Evolutionary conservation across 2,797 vertebrate genomes (phyloP).

Genomic region (Lagocephalus sceleratus): DNA sequence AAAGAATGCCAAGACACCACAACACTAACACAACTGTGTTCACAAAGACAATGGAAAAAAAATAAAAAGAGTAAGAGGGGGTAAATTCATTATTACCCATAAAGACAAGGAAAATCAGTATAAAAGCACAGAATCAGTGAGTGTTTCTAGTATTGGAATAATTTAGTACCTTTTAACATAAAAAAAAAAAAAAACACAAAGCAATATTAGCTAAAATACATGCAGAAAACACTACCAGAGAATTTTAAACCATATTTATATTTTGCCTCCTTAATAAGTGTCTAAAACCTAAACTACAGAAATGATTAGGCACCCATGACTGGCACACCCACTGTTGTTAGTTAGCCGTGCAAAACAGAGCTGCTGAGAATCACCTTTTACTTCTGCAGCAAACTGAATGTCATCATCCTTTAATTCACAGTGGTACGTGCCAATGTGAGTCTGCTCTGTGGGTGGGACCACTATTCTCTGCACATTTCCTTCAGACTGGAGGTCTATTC

Average conservation of each 20-base stretch:
- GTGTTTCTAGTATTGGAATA: conserved; percentile 1
- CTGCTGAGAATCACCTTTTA: conserved; percentile 78
- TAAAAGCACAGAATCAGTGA: background rate
- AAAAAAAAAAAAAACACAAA: conserved; percentile 7
- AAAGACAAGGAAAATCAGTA: conserved; percentile 27
- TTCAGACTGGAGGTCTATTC: conserved; percentile 73
- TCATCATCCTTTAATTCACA: conserved; percentile 78
- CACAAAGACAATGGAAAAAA: conserved; percentile 25
- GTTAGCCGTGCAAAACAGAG: conserved; percentile 59
- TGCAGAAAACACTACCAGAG: conserved; percentile 9
- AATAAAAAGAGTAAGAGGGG: conserved; percentile 43
- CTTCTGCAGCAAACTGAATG: conserved; percentile 79
- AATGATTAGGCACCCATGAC: conserved; percentile 2
- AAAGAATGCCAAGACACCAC: conserved; percentile 42
- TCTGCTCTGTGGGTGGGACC: conserved; percentile 62
- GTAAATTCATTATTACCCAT: conserved; percentile 21
- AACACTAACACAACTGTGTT: conserved; percentile 15
- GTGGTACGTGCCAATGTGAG: conserved; percentile 76
- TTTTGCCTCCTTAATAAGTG: no score
- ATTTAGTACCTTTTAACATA: conserved; percentile 18
- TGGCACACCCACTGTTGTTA: conserved; percentile 44
- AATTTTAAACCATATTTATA: background rate
- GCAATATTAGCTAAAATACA: conserved; percentile 3
- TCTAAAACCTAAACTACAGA: background rate
- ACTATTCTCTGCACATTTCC: conserved; percentile 72